These are phyloP conservation scores for Enteromius viviparus DNA, from an alignment of 2,797 vertebrate species.

Conservation along the genomic window DNA sequence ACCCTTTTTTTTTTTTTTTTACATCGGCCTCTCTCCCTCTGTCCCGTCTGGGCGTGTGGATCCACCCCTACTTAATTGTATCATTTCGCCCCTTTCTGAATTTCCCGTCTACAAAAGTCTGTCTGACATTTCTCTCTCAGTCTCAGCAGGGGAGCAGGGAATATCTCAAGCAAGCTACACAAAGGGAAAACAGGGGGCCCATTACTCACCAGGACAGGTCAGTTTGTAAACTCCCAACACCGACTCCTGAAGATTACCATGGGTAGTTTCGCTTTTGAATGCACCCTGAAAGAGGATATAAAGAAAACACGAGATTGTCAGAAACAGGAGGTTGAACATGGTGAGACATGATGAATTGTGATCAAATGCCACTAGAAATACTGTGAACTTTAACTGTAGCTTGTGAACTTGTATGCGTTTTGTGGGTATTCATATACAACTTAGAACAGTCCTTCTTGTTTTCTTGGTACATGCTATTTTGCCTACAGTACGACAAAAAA, in stretches of 20 bases:
- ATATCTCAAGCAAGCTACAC: slow-evolving; percentile 34
- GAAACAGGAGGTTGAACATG: slow-evolving; percentile 41
- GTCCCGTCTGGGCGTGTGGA: background rate
- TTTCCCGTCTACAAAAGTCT: slow-evolving; percentile 48
- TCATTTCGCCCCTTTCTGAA: slow-evolving; percentile 45
- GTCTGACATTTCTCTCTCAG: slow-evolving; percentile 27
- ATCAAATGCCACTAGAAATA: slow-evolving; percentile 18
- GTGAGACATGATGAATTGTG: slow-evolving; percentile 33
- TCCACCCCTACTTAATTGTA: slow-evolving; percentile 47
- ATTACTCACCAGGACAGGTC: slow-evolving; percentile 45
- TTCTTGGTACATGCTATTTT: slow-evolving; percentile 1
- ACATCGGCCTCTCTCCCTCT: background rate
- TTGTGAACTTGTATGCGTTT: background rate
- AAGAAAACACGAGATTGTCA: slow-evolving; percentile 31
- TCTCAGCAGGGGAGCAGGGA: slow-evolving; percentile 35
- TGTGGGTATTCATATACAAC: background rate
- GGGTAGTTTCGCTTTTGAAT: slow-evolving; percentile 23
- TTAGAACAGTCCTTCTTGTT: background rate
- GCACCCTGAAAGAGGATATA: slow-evolving; percentile 22
- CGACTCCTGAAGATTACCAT: slow-evolving; percentile 23
- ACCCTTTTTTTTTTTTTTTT: background rate
- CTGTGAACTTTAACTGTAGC: background rate
- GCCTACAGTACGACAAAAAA: background rate
- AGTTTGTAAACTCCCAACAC: slow-evolving; percentile 33
- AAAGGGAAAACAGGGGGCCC: slow-evolving; percentile 31